These are phyloP conservation scores for Drosophila santomea DNA, from an alignment of 1,140 invertebrate species.

Conservation along the genomic window DNA sequence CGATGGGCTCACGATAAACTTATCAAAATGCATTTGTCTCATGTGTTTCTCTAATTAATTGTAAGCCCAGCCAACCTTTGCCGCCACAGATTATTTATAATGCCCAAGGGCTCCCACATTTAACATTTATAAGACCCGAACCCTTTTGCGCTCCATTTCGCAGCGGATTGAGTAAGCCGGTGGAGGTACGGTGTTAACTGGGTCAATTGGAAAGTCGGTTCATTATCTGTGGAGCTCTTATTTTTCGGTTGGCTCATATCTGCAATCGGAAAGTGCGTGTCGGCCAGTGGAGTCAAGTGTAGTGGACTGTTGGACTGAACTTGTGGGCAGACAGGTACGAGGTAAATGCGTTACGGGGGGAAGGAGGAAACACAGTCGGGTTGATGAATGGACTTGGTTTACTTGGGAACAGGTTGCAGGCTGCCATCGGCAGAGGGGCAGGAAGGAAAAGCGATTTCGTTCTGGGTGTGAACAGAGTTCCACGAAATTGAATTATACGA, in stretches of 20 bases:
- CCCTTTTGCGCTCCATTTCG: constrained; percentile 36
- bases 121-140: neutral
- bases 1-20: constrained; percentile 34
- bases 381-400: constrained; percentile 57
- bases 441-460: constrained; percentile 27
- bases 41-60: constrained; percentile 43
- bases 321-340: constrained; percentile 34
- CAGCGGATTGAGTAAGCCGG: constrained; percentile 39
- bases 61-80: constrained; percentile 10
- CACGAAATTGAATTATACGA: constrained; percentile 26
- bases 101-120: neutral
- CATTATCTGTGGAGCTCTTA: constrained; percentile 26
- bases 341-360: constrained; percentile 6
- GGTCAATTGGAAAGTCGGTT: constrained; percentile 53
- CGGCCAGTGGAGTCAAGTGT: constrained; percentile 26
- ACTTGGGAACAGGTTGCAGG: constrained; percentile 45
- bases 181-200: constrained; percentile 32
- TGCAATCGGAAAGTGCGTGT: constrained; percentile 38
- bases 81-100: constrained; percentile 17
- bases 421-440: neutral
- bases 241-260: constrained; percentile 17
- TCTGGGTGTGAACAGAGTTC: constrained; percentile 31
- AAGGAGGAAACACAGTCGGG: constrained; percentile 7
- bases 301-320: constrained; percentile 31
- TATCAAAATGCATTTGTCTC: constrained; percentile 47